phyloP scores from a whole-genome alignment of 53 echinoderm and acorn worm species.

The Temnopleurus reevesii region DNA sequence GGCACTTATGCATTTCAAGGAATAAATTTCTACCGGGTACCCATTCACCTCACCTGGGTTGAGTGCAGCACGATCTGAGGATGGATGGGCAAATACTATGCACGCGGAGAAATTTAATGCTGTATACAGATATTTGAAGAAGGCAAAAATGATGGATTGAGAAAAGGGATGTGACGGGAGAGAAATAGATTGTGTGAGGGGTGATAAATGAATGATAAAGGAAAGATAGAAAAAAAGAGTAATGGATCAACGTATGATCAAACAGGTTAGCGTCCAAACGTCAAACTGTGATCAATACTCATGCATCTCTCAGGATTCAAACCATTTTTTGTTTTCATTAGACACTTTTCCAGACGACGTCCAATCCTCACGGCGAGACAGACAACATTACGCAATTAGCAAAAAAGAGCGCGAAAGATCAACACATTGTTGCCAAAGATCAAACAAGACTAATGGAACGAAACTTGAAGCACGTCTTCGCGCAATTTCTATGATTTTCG shows the following conservation, averaged over 20 bases:
- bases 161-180: not conserved
- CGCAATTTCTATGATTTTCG: conserved; percentile 2
- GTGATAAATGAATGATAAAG: too few species aligned
- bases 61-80: too few species aligned
- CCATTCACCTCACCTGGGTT: too few species aligned
- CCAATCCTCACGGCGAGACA: not conserved
- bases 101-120: too few species aligned
- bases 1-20: too few species aligned
- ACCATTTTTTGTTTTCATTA: conserved; percentile 4
- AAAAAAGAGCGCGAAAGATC: conserved; percentile 33
- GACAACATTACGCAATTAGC: conserved; percentile 32
- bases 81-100: too few species aligned
- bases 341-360: not conserved
- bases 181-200: not conserved
- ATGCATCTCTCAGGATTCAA: not conserved
- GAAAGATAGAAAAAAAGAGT: not conserved
- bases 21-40: too few species aligned
- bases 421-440: conserved; percentile 31
- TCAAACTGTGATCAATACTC: too few species aligned
- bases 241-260: not conserved
- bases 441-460: conserved; percentile 33
- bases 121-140: too few species aligned
- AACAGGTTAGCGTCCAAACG: not conserved
- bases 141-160: not conserved
- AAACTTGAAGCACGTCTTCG: conserved; percentile 23